Evolutionary conservation across 2,113 vertebrate species (phyloP).

Genomic region (Geococcyx californianus): DNA sequence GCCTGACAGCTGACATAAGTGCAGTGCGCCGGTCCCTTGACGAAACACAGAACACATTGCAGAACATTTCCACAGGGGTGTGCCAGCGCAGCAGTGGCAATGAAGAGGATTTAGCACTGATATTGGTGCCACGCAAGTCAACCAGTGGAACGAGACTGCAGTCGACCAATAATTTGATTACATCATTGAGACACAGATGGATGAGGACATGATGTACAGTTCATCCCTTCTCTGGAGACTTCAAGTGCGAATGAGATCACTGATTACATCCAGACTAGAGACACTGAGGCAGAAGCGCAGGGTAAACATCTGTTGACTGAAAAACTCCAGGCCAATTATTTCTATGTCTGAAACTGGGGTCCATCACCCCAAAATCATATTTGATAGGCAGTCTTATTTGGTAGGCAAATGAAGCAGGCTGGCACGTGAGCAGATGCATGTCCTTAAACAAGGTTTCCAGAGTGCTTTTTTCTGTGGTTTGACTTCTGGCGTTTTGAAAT

Average conservation of each 20-base stretch:
- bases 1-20: neutral
- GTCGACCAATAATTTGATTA: neutral
- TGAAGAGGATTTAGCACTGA: neutral
- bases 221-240: conserved; percentile 18
- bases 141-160: neutral
- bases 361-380: neutral
- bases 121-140: neutral
- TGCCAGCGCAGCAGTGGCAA: neutral
- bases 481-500: neutral
- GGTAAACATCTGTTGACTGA: neutral
- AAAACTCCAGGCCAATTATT: neutral
- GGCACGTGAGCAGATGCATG: neutral
- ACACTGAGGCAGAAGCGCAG: conserved; percentile 19
- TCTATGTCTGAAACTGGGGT: neutral
- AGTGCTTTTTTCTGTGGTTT: neutral
- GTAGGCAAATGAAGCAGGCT: neutral
- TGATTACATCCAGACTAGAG: conserved; percentile 50
- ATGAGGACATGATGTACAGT: neutral
- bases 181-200: conserved; percentile 14
- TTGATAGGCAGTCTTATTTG: neutral
- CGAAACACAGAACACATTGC: neutral
- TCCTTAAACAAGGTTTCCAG: neutral
- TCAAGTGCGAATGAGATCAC: conserved; percentile 42
- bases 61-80: neutral
- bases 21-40: neutral